phyloP scores from a whole-genome alignment of 2,797 vertebrate genomes.

The Thripadectes ignobilis region DNA sequence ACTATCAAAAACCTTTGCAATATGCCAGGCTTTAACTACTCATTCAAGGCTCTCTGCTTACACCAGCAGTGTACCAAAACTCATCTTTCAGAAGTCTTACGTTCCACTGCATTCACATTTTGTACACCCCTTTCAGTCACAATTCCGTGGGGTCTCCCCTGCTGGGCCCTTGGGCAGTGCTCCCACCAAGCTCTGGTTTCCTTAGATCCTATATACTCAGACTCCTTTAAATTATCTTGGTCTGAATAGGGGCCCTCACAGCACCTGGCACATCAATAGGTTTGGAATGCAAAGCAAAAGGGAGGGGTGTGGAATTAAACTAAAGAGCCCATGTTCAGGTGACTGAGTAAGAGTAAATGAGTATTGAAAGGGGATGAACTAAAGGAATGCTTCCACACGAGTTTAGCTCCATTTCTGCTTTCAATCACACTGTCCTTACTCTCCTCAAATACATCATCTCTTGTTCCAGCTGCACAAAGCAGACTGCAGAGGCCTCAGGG shows the following conservation, averaged over 20 bases:
- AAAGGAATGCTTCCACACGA: not conserved
- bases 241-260: not conserved
- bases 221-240: not conserved
- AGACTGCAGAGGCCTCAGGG: not conserved
- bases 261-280: not conserved
- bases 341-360: not conserved
- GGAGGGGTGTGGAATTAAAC: not conserved
- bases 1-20: not conserved
- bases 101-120: not conserved
- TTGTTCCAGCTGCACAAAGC: not conserved
- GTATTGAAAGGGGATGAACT: not conserved
- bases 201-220: not conserved
- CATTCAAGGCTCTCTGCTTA: not conserved
- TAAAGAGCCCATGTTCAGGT: not conserved
- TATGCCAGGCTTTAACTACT: not conserved
- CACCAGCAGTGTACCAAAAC: not conserved
- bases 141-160: not conserved
- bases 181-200: not conserved
- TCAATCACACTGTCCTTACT: not conserved
- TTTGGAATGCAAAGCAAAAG: not conserved
- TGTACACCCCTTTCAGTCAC: not conserved
- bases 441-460: not conserved
- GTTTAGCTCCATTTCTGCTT: not conserved
- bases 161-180: rapidly evolving
- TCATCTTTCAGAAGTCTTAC: not conserved